Conservation (phyloP, 2,888 invertebrate species). For the Sinodicranocentrus sp. region DNA sequence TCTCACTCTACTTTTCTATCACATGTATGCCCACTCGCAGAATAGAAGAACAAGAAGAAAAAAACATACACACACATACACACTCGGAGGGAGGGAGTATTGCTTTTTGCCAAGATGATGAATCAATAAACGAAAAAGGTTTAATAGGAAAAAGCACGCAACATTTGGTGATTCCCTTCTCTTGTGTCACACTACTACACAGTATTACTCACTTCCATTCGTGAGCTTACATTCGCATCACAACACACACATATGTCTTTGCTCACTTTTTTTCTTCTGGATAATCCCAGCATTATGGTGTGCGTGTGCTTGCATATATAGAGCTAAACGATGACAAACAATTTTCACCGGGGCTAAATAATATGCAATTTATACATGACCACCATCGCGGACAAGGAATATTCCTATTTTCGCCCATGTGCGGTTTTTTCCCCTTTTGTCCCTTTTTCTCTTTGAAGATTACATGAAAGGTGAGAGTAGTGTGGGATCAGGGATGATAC, state of each 20-base stretch:
- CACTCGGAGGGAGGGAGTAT: constrained; percentile 23
- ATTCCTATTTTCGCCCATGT: too few relatives aligned
- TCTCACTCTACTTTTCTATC: too few relatives aligned
- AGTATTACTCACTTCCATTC: constrained; percentile 24
- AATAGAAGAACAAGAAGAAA: too few relatives aligned
- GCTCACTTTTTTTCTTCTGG: background rate
- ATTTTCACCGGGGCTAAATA: constrained; percentile 17
- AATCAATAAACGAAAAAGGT: constrained; percentile 59
- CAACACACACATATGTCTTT: background rate
- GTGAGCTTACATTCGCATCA: too few relatives aligned
- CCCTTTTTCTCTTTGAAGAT: too few relatives aligned
- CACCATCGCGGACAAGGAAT: too few relatives aligned
- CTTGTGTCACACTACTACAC: constrained; percentile 49
- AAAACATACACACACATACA: background rate
- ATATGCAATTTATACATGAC: too few relatives aligned
- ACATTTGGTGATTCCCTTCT: constrained; percentile 56
- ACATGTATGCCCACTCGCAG: too few relatives aligned
- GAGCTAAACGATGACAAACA: constrained; percentile 15
- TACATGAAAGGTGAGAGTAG: too few relatives aligned
- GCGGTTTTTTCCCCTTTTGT: too few relatives aligned
- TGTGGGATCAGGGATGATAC: too few relatives aligned
- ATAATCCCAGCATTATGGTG: background rate
- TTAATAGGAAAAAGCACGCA: constrained; percentile 64
- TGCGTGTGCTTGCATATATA: background rate
- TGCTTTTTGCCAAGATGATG: constrained; percentile 58